Percentiles rank a stretch among this genome's conserved stretches.
Evolutionary conservation across 1,140 invertebrate genomes (phyloP).

Genomic region (Portunus trituberculatus): DNA sequence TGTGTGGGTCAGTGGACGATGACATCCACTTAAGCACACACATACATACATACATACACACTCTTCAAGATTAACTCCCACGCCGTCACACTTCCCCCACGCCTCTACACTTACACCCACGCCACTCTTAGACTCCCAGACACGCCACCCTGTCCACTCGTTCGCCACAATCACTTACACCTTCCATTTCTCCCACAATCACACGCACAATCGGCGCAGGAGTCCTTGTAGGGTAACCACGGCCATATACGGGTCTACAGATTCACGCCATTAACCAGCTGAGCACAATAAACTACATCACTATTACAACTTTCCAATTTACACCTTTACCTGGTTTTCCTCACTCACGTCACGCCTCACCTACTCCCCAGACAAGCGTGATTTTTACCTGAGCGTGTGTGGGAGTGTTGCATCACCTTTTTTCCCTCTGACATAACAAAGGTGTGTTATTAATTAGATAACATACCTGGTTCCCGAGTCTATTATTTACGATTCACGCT

Average conservation of each 20-base stretch:
- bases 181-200: background rate
- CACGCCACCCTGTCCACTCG: background rate
- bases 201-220: too few relatives aligned
- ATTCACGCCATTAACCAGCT: too few relatives aligned
- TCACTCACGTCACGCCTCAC: background rate
- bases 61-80: background rate
- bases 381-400: background rate
- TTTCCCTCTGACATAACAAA: background rate
- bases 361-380: background rate
- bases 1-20: background rate
- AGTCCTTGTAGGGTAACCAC: too few relatives aligned
- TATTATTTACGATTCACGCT: conserved; percentile 1
- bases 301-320: too few relatives aligned
- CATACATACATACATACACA: background rate
- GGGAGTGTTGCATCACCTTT: background rate
- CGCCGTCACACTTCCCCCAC: background rate
- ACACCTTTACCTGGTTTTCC: too few relatives aligned
- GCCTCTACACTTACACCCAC: background rate
- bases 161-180: background rate
- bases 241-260: too few relatives aligned
- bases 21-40: background rate
- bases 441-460: background rate
- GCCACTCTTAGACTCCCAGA: background rate
- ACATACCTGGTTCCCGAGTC: background rate
- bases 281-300: too few relatives aligned